phyloP scores from a whole-genome alignment of 2,888 invertebrate species.

The Himalopsyche japonica region DNA sequence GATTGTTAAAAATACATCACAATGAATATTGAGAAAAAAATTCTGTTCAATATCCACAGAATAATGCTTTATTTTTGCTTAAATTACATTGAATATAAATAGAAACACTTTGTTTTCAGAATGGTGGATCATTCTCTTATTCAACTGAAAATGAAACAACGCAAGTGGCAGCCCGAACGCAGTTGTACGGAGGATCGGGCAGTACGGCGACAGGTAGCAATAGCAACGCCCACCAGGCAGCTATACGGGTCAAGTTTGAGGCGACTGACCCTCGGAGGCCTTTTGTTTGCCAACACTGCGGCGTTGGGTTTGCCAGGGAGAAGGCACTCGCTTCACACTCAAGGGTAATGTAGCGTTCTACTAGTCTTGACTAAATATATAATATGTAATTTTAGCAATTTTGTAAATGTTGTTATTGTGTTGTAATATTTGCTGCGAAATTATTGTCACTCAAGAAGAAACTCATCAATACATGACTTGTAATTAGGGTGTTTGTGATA shows the following conservation, averaged over 20 bases:
- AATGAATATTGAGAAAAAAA: too few species aligned
- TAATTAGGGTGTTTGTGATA: too few species aligned
- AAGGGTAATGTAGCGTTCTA: constrained; percentile 50
- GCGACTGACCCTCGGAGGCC: constrained; percentile 73
- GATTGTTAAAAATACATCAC: too few species aligned
- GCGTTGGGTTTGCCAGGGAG: constrained; percentile 77
- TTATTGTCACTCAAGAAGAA: too few species aligned
- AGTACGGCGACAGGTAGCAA: constrained; percentile 43
- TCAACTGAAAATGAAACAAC: constrained; percentile 55
- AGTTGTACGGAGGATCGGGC: constrained; percentile 53
- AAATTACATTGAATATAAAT: too few species aligned
- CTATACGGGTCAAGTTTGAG: constrained; percentile 54
- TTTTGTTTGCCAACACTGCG: constrained; percentile 79
- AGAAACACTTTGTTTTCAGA: constrained; percentile 43
- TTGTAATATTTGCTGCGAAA: background rate
- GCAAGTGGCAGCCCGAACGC: constrained; percentile 53
- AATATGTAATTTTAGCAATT: too few species aligned
- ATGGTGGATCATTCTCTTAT: constrained; percentile 47
- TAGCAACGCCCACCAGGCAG: constrained; percentile 8
- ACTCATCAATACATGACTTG: too few species aligned
- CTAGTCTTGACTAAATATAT: too few species aligned
- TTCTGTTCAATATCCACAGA: too few species aligned
- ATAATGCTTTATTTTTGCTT: too few species aligned
- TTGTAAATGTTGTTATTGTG: too few species aligned
- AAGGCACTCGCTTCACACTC: constrained; percentile 80